These are phyloP conservation scores for Cephus spinipes DNA, from an alignment of 2,888 invertebrate genomes.

Conservation along the genomic window DNA sequence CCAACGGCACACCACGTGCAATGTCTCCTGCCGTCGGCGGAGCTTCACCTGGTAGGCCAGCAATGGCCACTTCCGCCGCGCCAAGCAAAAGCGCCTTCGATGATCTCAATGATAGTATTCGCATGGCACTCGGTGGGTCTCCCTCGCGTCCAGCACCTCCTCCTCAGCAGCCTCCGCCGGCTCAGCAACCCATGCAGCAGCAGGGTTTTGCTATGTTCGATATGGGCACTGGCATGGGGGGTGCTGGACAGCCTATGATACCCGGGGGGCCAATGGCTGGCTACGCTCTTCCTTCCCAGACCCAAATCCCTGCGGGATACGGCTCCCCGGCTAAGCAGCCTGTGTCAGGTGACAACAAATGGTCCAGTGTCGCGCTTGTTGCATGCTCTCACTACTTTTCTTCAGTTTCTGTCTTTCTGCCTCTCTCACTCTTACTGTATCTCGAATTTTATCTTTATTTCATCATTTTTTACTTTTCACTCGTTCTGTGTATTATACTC, in stretches of 20 bases:
- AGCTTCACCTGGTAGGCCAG: slow-evolving; percentile 64
- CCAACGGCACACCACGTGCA: slow-evolving; percentile 59
- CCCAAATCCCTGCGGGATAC: slow-evolving; percentile 62
- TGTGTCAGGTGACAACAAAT: slow-evolving; percentile 67
- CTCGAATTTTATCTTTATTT: slow-evolving; percentile 23
- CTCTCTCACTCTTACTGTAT: slow-evolving; percentile 22
- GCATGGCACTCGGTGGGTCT: slow-evolving; percentile 76
- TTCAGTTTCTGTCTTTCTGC: slow-evolving; percentile 28
- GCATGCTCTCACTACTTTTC: slow-evolving; percentile 59
- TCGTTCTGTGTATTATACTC: not conserved
- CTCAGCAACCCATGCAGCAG: slow-evolving; percentile 46
- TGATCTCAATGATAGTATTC: slow-evolving; percentile 77
- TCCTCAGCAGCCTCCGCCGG: slow-evolving; percentile 43
- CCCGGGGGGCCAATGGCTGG: slow-evolving; percentile 47
- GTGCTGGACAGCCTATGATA: slow-evolving; percentile 48
- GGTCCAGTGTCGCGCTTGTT: slow-evolving; percentile 50
- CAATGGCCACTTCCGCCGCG: slow-evolving; percentile 68
- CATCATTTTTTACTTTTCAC: not conserved
- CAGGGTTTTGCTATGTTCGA: slow-evolving; percentile 56
- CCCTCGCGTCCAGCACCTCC: slow-evolving; percentile 65
- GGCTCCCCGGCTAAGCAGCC: slow-evolving; percentile 69
- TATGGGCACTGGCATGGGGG: slow-evolving; percentile 41
- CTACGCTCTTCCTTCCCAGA: slow-evolving; percentile 56
- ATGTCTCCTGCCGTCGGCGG: slow-evolving; percentile 64
- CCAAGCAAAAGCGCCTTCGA: slow-evolving; percentile 75